Evolutionary conservation across 2,888 invertebrate species (phyloP).

Genomic region (Metacarcinus magister): DNA sequence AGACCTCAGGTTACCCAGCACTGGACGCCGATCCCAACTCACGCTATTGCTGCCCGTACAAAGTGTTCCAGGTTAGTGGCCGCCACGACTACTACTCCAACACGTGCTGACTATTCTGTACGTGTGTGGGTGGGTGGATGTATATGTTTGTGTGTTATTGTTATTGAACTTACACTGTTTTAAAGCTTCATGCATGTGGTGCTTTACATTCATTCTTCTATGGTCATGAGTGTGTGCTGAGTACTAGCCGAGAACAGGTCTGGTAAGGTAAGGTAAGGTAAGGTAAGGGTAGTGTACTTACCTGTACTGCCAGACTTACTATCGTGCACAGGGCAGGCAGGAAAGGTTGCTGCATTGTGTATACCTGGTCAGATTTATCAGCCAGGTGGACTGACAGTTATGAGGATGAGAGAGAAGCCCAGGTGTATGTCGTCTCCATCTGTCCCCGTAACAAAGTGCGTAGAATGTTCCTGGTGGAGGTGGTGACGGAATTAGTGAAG

Average conservation of each 20-base stretch:
- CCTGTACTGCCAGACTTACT: background rate
- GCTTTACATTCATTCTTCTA: background rate
- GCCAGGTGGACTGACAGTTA: background rate
- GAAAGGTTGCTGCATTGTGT: conserved; percentile 29
- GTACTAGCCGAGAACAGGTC: background rate
- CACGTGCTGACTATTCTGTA: background rate
- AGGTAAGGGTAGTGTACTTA: background rate
- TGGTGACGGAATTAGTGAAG: background rate
- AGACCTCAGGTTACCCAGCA: background rate
- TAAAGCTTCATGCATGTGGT: background rate
- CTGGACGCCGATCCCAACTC: conserved; percentile 22
- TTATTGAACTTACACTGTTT: background rate
- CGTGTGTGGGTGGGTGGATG: background rate
- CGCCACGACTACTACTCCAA: background rate
- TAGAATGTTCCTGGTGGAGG: background rate
- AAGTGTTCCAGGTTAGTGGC: conserved; percentile 54
- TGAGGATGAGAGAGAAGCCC: background rate
- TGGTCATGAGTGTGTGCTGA: background rate
- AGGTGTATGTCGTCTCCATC: background rate
- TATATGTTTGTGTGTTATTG: background rate
- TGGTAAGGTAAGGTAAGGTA: background rate
- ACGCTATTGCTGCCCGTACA: conserved; percentile 46
- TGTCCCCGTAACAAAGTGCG: background rate
- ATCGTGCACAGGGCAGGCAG: background rate
- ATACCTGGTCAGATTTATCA: background rate